Evolutionary conservation across 2,797 vertebrate genomes (phyloP).

Genomic region (Myotis vivesi): DNA sequence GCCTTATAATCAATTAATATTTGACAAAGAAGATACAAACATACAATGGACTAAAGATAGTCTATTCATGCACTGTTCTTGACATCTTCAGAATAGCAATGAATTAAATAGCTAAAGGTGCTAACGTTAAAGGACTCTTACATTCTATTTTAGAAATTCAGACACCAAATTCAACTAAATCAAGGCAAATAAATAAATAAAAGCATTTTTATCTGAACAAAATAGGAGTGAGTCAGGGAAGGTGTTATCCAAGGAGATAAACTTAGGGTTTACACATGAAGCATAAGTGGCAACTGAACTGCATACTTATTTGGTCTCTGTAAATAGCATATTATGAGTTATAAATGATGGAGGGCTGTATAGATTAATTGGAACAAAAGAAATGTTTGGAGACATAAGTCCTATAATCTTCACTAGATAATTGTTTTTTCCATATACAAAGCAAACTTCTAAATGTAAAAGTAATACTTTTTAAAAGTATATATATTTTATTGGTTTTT

Average conservation of each 20-base stretch:
- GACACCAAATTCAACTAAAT: neutral
- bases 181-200: neutral
- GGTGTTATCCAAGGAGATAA: neutral
- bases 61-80: neutral
- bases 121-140: neutral
- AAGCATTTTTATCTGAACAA: neutral
- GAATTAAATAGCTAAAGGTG: neutral
- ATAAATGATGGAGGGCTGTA: neutral
- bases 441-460: neutral
- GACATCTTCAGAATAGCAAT: neutral
- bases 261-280: neutral
- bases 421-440: neutral
- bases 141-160: neutral
- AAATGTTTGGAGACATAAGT: neutral
- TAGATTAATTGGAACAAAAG: neutral
- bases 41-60: neutral
- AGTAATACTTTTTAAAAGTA: neutral
- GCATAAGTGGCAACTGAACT: neutral
- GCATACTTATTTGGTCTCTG: neutral
- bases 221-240: neutral
- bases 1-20: neutral
- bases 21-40: neutral
- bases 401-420: neutral
- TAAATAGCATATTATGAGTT: neutral
- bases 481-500: too few species aligned